Evolutionary conservation across 2,797 vertebrate genomes (phyloP).

Genomic region (Sebastes nivosus): DNA sequence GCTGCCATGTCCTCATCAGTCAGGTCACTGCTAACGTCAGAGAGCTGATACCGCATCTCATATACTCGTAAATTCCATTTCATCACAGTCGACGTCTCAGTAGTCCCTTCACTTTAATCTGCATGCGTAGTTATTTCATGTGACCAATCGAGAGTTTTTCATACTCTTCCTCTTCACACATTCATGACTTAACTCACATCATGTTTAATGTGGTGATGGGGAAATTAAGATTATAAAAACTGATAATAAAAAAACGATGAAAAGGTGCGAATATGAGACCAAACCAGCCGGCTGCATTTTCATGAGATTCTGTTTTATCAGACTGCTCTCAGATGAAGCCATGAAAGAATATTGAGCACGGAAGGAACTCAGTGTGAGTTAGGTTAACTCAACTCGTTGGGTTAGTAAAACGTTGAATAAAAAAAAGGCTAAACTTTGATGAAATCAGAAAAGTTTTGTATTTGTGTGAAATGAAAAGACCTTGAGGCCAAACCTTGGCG

Average conservation of each 20-base stretch:
- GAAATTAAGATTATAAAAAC: background rate
- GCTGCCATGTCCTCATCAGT: conserved; percentile 43
- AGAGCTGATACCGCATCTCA: background rate
- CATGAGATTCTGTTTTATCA: conserved; percentile 22
- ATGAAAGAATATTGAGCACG: background rate
- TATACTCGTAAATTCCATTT: background rate
- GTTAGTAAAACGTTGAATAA: background rate
- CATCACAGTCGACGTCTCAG: background rate
- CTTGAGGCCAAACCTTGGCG: background rate
- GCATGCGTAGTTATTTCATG: background rate
- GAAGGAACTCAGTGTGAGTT: background rate
- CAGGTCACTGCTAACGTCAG: conserved; percentile 49
- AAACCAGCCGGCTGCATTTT: background rate
- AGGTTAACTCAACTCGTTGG: background rate
- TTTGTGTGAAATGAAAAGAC: conserved; percentile 4
- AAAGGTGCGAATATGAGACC: background rate
- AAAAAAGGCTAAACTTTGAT: background rate
- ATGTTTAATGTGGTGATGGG: background rate
- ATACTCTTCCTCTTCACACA: background rate
- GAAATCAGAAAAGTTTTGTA: background rate
- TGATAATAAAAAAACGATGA: background rate
- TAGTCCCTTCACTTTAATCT: conserved; percentile 12
- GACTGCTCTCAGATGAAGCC: background rate
- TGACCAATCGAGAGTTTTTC: background rate
- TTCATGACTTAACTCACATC: background rate